Conservation (phyloP, 2,888 invertebrate genomes). For the Priocnemis perturbator region DNA sequence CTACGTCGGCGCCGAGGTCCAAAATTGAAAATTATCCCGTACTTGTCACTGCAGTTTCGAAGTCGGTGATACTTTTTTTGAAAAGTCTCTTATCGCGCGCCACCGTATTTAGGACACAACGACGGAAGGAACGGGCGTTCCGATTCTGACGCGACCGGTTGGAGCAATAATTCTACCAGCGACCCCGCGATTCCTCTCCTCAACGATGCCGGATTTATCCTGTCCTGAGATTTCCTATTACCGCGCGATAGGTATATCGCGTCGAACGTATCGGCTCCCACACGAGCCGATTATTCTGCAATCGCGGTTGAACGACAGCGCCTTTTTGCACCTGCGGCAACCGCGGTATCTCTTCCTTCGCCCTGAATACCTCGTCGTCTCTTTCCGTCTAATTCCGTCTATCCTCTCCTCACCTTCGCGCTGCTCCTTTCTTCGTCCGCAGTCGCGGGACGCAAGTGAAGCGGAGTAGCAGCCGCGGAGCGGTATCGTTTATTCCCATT, state of each 20-base stretch:
- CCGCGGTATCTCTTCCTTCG: constrained; percentile 29
- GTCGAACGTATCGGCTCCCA: constrained; percentile 51
- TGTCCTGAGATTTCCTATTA: constrained; percentile 44
- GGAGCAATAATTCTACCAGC: too few species aligned
- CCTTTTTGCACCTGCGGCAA: constrained; percentile 64
- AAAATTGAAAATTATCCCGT: too few species aligned
- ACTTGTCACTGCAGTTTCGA: too few species aligned
- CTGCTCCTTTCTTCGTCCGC: constrained; percentile 23
- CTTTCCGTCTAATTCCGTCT: constrained; percentile 34
- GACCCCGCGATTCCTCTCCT: too few species aligned
- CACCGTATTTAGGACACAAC: too few species aligned
- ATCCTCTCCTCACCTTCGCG: constrained; percentile 40
- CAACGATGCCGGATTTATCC: not conserved
- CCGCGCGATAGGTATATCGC: constrained; percentile 39
- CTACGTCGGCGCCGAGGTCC: too few species aligned
- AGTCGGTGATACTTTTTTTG: too few species aligned
- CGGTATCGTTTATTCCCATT: constrained; percentile 70
- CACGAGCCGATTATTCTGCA: constrained; percentile 59
- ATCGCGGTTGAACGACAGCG: constrained; percentile 55
- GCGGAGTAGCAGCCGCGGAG: constrained; percentile 30
- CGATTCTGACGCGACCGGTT: too few species aligned
- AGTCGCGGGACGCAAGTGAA: not conserved
- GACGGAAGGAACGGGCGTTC: too few species aligned
- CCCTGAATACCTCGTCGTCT: constrained; percentile 12
- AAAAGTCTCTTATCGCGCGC: too few species aligned